Percentiles rank a stretch among this genome's conserved stretches.
phyloP scores from a whole-genome alignment of 1,140 invertebrate species.

The Globodera rostochiensis region DNA sequence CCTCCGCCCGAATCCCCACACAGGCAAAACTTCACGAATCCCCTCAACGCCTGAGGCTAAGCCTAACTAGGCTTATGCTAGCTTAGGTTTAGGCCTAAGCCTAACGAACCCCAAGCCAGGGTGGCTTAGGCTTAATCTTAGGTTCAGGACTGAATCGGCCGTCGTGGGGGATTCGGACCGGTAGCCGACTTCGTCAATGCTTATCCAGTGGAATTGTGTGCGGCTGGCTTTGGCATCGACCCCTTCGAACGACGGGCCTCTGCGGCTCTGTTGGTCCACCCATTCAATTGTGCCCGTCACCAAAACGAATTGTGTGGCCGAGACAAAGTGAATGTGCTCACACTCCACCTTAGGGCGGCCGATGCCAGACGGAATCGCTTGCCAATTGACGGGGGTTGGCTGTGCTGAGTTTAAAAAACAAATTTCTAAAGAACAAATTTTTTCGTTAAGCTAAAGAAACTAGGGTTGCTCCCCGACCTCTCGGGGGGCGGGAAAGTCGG shows the following conservation, averaged over 20 bases:
- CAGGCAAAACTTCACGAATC: too few species aligned
- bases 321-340: neutral
- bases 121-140: too few species aligned
- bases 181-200: neutral
- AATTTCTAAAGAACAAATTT: too few species aligned
- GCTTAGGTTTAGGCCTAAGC: too few species aligned
- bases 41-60: too few species aligned
- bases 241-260: neutral
- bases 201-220: conserved; percentile 4
- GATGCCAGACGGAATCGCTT: neutral
- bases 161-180: too few species aligned
- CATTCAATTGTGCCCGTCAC: neutral
- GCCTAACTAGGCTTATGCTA: too few species aligned
- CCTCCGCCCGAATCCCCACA: too few species aligned
- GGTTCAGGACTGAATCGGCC: too few species aligned
- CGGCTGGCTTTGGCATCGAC: neutral
- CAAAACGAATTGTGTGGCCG: neutral
- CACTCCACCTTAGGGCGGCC: neutral
- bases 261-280: neutral
- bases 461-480: too few species aligned
- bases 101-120: too few species aligned
- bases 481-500: too few species aligned
- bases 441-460: neutral
- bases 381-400: neutral
- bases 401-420: neutral